Percentiles rank a stretch among this genome's conserved stretches.
These are phyloP conservation scores for Spialia ferax DNA, from an alignment of 2,888 invertebrate species.

Conservation along the genomic window DNA sequence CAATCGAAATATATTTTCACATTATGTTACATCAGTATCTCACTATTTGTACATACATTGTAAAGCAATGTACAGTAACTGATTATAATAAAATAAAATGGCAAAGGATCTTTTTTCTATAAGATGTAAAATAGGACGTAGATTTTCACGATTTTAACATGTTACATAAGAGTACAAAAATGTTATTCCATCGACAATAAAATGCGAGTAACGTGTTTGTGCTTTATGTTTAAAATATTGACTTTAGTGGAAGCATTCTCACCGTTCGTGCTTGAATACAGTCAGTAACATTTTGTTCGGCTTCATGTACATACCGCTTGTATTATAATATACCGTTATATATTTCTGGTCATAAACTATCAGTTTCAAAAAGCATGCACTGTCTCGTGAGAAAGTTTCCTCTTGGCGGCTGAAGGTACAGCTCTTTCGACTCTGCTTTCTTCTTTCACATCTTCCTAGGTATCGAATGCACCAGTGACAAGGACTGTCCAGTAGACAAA, in stretches of 20 bases:
- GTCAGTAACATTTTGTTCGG: conserved; percentile 85
- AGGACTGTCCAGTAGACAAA: conserved; percentile 96
- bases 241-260: conserved; percentile 87
- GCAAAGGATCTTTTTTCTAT: conserved; percentile 21
- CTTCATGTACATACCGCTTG: conserved; percentile 89
- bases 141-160: conserved; percentile 33
- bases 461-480: conserved; percentile 96
- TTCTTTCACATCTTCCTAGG: conserved; percentile 89
- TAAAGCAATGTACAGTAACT: conserved; percentile 37
- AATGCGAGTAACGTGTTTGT: conserved; percentile 59
- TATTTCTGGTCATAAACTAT: conserved; percentile 84
- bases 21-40: conserved; percentile 8
- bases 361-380: conserved; percentile 89
- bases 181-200: conserved; percentile 38
- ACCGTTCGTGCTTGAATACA: conserved; percentile 86
- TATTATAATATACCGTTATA: conserved; percentile 84
- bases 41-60: conserved; percentile 35
- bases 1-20: conserved; percentile 20
- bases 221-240: conserved; percentile 46
- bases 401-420: conserved; percentile 95
- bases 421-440: conserved; percentile 90
- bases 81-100: conserved; percentile 21
- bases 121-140: conserved; percentile 27
- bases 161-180: conserved; percentile 30
- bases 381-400: conserved; percentile 93